Evolutionary conservation across 2,888 invertebrate genomes (phyloP), one percentile per base, ranked within the genome.

Genomic region (Phalangium opilio): DNA sequence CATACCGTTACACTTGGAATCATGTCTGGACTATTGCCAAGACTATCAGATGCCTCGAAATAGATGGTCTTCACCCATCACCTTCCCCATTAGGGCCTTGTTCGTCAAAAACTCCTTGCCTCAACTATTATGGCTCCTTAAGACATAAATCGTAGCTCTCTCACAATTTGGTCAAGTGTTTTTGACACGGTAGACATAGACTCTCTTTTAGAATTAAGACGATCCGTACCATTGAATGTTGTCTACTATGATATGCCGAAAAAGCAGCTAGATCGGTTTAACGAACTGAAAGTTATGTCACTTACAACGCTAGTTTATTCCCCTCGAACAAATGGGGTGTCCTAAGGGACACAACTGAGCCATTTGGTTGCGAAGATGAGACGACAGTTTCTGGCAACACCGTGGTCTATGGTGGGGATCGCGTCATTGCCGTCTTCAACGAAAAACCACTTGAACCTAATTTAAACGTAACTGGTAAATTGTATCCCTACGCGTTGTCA

Each of bases 81-180:
- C 87, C 0, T 87, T 86, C 60, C 81, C 89, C 0, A 79, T 83
- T 3, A 68, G 82, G 44, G 81, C 81, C 1, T 76, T 71, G 1
- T 67, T 77, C 18, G 81, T 80, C 0, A 78, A 79, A 0, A 73
- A 78, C 58, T 81, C 83, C 56, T 66, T 71, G 49, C 68, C 71
- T 0, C 70, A 73, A 3, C 64, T 87, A 12, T 65, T 75, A 14
- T 70, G 70, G 50, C 70, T 87, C 19, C 63, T 81, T 12, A 65
- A 71, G 0, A 59, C 70, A 10, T 62, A 44, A 67, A 70, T 4
- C 70, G 73, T 57, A 74, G 75, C 38, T 80, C 83, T 0, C 66
- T 90, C 52, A 87, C 87, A 0, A 73, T 89, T 45, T 89, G 87
- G 87, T 79, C 81, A 2, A 70, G 74, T 41, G 70, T 68, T 32